Evolutionary conservation across 2,113 vertebrate genomes (phyloP).

Genomic region (Notarius lentiginosus): DNA sequence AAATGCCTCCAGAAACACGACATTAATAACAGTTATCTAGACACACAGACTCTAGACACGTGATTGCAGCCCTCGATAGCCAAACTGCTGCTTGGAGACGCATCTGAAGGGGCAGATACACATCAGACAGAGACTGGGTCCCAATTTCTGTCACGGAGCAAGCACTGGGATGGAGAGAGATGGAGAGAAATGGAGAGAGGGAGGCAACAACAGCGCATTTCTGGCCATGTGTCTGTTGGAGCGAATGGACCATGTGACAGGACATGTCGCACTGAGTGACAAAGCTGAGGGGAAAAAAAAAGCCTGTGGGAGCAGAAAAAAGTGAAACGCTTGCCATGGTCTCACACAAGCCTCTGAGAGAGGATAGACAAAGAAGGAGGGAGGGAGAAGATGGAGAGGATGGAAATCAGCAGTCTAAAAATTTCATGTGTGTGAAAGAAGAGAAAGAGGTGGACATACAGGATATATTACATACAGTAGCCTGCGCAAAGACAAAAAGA

Average conservation of each 20-base stretch:
- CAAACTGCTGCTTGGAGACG: slow-evolving; percentile 5
- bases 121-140: slow-evolving; percentile 30
- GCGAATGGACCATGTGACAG: slow-evolving; percentile 56
- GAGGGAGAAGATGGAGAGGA: slow-evolving; percentile 6
- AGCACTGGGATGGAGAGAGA: slow-evolving; percentile 25
- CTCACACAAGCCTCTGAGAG: slow-evolving; percentile 34
- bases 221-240: slow-evolving; percentile 45
- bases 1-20: slow-evolving; percentile 25
- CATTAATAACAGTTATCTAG: slow-evolving; percentile 49
- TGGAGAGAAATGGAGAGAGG: slow-evolving; percentile 3
- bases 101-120: slow-evolving; percentile 35
- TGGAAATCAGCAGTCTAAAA: slow-evolving; percentile 11
- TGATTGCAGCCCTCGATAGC: slow-evolving; percentile 38
- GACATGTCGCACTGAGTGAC: slow-evolving; percentile 56
- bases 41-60: slow-evolving; percentile 15
- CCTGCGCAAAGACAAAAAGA: not conserved
- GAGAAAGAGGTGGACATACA: not conserved
- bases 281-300: slow-evolving; percentile 47
- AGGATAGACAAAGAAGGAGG: not conserved
- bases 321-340: slow-evolving; percentile 44
- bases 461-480: not conserved
- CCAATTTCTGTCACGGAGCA: slow-evolving; percentile 31
- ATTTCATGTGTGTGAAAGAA: slow-evolving; percentile 1
- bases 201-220: slow-evolving; percentile 17
- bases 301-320: slow-evolving; percentile 31